phyloP scores from a whole-genome alignment of 2,797 vertebrate species.

The Tamandua tetradactyla region DNA sequence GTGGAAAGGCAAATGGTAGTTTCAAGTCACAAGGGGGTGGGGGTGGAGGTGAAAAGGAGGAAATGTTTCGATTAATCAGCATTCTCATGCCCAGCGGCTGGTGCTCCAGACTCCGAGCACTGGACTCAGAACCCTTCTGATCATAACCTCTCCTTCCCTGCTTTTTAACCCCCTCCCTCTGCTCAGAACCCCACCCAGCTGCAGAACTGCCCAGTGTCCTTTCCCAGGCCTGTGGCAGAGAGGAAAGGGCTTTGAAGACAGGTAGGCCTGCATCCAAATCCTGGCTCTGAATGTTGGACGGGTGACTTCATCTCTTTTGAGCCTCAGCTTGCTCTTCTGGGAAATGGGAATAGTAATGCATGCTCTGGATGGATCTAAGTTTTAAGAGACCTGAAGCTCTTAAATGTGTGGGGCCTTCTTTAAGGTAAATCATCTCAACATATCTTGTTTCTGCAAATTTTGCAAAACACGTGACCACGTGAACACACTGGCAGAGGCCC shows the following conservation, averaged over 20 bases:
- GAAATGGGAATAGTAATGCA: not conserved
- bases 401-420: not conserved
- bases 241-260: not conserved
- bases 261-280: not conserved
- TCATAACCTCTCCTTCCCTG: not conserved
- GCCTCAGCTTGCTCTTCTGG: not conserved
- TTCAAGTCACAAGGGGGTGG: conserved; percentile 49
- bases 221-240: not conserved
- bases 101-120: not conserved
- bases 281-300: not conserved
- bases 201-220: not conserved
- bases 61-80: not conserved
- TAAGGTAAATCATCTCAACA: not conserved
- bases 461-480: not conserved
- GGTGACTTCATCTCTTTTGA: not conserved
- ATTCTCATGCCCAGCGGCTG: conserved; percentile 13
- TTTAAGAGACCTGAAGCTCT: not conserved
- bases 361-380: not conserved
- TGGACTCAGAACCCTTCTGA: conserved; percentile 35
- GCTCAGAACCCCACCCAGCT: not conserved
- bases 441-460: not conserved
- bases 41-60: not conserved
- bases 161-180: not conserved
- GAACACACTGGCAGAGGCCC: not conserved
- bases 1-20: conserved; percentile 42